Base-by-base conservation (phyloP, 2,888 invertebrate species). In the Dasypogon diadema region DNA sequence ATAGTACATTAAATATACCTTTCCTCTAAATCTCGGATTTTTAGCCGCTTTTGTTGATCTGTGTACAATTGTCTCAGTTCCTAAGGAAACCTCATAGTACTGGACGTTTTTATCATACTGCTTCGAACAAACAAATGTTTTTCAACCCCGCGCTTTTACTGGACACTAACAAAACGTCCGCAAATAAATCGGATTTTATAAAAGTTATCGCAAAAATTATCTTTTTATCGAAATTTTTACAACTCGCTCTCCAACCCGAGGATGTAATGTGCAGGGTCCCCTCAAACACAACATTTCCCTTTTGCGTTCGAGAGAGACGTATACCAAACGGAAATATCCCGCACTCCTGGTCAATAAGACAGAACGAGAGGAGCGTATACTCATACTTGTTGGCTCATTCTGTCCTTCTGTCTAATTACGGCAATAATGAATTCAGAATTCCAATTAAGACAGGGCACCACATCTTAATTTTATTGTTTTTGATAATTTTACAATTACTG, bases 1-100 rank as follows among this genome's bases (percentile, higher is more conserved):
- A 51, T 18, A 37, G 4, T 4, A 12, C 22, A 6, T 12, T 26
- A 55, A 75, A 77, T 75, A 12, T 77, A 77, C 77, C 77, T 77
- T 54, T 18, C 16, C 14, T 26, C 6, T 2, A 16, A 42, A 10
- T 56, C 37, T n/a, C n/a, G 16, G 4, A 42, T 12, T 56, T 37
- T 24, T 22, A 37, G 12, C 10, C 56, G 26, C 26, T 68, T 73
- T 58, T 46, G 26, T 24, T 58, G 26, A 58, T 60, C 30, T 48
- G 58, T 58, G 58, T 58, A 48, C 48, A 16, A 42, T 21, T 24
- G 14, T 26, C 10, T 74, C 37, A 42, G 74, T 74, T 74, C 58
- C 74, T 74, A 74, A 48, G 74, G 74, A 60, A 74, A 74, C 74
- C 37, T 16, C 37, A n/a, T 18, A 34, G 6, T 56, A 42, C 16